phyloP scores from a whole-genome alignment of 2,113 vertebrate genomes.

The Myotis davidii region DNA sequence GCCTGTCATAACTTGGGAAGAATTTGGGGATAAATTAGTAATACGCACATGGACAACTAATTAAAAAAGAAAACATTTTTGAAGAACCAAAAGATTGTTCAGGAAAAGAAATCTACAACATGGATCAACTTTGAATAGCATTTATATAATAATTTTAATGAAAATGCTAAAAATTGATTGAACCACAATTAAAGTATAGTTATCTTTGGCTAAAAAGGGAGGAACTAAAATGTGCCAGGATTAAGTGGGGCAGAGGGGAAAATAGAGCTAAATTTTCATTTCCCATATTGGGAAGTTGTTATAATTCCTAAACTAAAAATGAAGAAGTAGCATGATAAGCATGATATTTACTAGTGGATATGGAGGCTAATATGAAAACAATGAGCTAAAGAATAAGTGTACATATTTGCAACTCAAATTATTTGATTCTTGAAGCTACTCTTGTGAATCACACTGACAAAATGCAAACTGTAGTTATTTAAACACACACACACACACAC shows the following conservation, averaged over 20 bases:
- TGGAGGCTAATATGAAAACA: neutral
- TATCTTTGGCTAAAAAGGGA: neutral
- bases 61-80: neutral
- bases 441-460: neutral
- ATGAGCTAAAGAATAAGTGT: neutral
- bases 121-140: neutral
- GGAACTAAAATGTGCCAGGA: neutral
- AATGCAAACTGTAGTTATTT: neutral
- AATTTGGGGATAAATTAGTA: neutral
- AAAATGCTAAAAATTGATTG: conserved; percentile 43
- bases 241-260: neutral
- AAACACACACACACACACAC: neutral
- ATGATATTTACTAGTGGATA: neutral
- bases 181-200: neutral
- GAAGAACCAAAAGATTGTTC: neutral
- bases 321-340: neutral
- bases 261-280: conserved; percentile 4
- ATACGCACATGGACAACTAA: neutral
- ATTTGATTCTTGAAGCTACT: neutral
- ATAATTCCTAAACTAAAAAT: neutral
- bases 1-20: neutral
- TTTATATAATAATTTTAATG: neutral
- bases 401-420: neutral
- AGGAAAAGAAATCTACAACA: neutral
- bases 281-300: neutral